Conservation (phyloP, 2,888 invertebrate species). For the Oasisia sp. region DNA sequence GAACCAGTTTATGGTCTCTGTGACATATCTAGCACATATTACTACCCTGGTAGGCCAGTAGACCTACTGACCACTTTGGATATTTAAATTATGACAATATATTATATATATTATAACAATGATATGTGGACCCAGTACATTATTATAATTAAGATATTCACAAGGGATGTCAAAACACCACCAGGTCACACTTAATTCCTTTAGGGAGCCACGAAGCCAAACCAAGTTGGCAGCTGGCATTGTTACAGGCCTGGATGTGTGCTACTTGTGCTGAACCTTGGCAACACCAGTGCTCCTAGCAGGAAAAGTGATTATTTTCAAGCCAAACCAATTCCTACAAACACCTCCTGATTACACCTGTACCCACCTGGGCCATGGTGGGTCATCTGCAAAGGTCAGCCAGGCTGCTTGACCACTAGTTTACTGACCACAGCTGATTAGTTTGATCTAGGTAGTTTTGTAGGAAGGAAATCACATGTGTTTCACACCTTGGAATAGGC, state of each 20-base stretch:
- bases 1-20: background rate
- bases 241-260: background rate
- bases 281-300: background rate
- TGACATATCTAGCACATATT: background rate
- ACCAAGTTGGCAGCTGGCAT: background rate
- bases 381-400: background rate
- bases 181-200: background rate
- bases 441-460: background rate
- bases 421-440: slow-evolving; percentile 6
- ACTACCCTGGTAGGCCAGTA: background rate
- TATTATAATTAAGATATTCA: background rate
- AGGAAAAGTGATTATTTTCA: background rate
- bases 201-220: background rate
- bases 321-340: background rate
- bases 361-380: background rate
- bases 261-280: background rate
- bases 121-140: background rate
- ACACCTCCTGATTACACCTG: background rate
- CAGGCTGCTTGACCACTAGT: background rate
- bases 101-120: no score
- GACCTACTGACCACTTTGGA: background rate
- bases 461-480: background rate
- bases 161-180: background rate
- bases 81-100: no score
- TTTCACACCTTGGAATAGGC: background rate